Evolutionary conservation across 2,888 invertebrate genomes (phyloP).

Genomic region (Agrenia bidenticulata): DNA sequence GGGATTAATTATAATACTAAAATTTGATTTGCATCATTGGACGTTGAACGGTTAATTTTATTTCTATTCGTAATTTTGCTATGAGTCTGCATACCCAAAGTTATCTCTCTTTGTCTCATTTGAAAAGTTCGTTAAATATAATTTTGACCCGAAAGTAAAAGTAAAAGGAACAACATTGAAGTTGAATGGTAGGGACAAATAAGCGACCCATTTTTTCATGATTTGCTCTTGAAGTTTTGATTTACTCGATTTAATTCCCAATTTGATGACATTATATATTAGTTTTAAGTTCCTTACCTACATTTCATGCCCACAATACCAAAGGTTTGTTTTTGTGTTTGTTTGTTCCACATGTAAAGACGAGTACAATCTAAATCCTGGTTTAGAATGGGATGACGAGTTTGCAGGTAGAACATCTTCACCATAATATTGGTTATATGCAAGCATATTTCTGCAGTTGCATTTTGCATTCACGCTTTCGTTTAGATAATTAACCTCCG

Average conservation of each 20-base stretch:
- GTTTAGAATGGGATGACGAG: slow-evolving; percentile 99
- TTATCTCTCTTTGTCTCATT: neutral
- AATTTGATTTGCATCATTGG: neutral
- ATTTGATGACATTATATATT: too few species aligned
- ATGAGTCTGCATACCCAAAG: slow-evolving; percentile 48
- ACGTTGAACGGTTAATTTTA: neutral
- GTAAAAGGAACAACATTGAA: too few species aligned
- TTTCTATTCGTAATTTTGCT: neutral
- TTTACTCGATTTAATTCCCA: too few species aligned
- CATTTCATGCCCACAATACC: neutral
- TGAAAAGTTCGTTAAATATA: neutral
- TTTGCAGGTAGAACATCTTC: slow-evolving; percentile 89
- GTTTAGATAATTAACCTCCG: slow-evolving; percentile 25
- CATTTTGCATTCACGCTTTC: slow-evolving; percentile 13
- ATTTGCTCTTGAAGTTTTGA: too few species aligned
- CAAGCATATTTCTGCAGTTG: slow-evolving; percentile 18
- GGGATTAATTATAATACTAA: neutral
- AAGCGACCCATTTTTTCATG: too few species aligned
- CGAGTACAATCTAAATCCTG: slow-evolving; percentile 99
- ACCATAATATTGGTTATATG: slow-evolving; percentile 30
- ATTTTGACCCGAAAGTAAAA: too few species aligned
- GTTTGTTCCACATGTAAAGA: slow-evolving; percentile 74
- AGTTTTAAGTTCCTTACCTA: too few species aligned
- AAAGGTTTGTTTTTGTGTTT: slow-evolving; percentile 44
- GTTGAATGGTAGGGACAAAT: too few species aligned